These are phyloP conservation scores for Thaleichthys pacificus DNA, from an alignment of 2,797 vertebrate genomes.

Conservation along the genomic window DNA sequence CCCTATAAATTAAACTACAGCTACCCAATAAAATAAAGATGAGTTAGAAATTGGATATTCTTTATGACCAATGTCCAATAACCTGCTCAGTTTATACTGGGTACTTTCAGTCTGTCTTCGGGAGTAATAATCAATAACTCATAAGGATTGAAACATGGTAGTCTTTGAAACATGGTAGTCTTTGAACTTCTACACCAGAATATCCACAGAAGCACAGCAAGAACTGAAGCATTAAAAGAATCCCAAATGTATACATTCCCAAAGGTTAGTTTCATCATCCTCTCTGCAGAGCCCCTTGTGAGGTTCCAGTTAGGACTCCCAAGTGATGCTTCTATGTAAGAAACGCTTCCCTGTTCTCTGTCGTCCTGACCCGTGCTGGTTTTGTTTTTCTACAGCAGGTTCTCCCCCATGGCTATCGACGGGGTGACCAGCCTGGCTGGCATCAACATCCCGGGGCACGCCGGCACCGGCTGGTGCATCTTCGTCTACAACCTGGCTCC, in stretches of 20 bases:
- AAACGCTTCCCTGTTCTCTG: conserved; percentile 16
- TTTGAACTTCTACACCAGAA: no score
- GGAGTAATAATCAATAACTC: neutral
- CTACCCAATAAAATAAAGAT: neutral
- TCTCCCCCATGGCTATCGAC: conserved; percentile 97
- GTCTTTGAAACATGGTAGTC: no score
- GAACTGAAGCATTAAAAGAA: no score
- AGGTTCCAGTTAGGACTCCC: conserved; percentile 34
- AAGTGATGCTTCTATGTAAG: conserved; percentile 17
- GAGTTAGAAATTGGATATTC: neutral
- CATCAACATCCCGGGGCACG: conserved; percentile 96
- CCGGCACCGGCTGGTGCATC: conserved; percentile 96
- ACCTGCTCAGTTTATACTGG: neutral
- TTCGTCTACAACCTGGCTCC: conserved; percentile 98
- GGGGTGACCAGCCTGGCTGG: conserved; percentile 97
- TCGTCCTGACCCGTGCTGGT: conserved; percentile 42
- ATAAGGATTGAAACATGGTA: no score
- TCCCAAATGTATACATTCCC: no score
- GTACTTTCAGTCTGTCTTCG: neutral
- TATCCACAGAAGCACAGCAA: no score
- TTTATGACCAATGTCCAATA: neutral
- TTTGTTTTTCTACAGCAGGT: conserved; percentile 77
- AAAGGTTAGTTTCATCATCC: neutral
- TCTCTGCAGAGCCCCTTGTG: conserved; percentile 7
- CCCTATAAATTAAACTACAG: neutral